These are phyloP conservation scores for Okamejei kenojei DNA, from an alignment of 2,797 vertebrate species.

Conservation along the genomic window DNA sequence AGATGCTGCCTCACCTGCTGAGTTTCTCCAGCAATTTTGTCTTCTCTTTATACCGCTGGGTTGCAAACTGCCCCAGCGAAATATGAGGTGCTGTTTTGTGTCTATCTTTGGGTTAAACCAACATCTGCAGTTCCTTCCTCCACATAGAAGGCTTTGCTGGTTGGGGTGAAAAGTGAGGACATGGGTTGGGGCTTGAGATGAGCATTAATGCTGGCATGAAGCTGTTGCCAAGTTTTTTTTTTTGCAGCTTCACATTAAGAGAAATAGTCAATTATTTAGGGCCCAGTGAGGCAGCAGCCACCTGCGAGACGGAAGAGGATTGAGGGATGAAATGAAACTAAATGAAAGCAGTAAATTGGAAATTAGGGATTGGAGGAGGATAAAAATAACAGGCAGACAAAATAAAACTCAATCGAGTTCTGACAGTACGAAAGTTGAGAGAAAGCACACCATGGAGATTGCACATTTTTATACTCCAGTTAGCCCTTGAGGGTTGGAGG, in stretches of 20 bases:
- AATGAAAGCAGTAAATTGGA: slow-evolving; percentile 6
- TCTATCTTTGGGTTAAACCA: no score
- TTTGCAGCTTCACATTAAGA: not conserved
- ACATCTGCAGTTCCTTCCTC: no score
- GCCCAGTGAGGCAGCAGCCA: not conserved
- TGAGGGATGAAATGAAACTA: no score
- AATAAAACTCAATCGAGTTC: not conserved
- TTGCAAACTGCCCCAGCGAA: no score
- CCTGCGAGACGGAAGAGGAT: not conserved
- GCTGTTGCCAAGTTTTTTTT: not conserved
- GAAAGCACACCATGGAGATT: not conserved
- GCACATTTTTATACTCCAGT: slow-evolving; percentile 1
- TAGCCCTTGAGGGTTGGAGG: not conserved
- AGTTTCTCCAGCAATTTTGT: no score
- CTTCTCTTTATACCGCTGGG: no score
- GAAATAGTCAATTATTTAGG: not conserved
- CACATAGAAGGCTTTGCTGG: not conserved
- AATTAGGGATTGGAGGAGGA: not conserved
- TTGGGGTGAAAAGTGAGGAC: not conserved
- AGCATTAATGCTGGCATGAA: not conserved
- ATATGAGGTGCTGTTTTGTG: no score
- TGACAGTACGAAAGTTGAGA: not conserved
- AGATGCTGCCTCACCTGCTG: no score
- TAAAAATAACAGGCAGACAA: not conserved
- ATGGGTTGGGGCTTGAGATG: not conserved